Percentiles rank a stretch among this genome's conserved stretches.
Conservation (phyloP, 2,113 vertebrate genomes). For the Myiozetetes cayanensis region DNA sequence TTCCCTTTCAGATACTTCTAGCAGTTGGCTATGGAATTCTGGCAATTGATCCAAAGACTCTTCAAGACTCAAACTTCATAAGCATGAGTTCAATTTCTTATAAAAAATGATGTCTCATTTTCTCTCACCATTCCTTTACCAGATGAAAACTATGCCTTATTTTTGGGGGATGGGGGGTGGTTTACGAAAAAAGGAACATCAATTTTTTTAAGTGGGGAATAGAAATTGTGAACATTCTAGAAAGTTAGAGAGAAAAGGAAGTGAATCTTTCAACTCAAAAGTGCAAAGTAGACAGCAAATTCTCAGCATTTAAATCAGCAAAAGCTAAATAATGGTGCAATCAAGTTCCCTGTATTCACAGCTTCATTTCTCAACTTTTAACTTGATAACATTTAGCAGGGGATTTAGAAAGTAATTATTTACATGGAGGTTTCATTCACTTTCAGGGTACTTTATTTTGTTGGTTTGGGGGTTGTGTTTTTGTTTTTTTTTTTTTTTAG, state of each 20-base stretch:
- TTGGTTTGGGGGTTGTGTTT: fast-evolving
- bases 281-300: background rate
- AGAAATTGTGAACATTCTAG: background rate
- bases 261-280: background rate
- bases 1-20: background rate
- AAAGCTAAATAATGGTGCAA: background rate
- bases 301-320: background rate
- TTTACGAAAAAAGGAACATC: background rate
- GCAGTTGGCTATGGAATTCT: background rate
- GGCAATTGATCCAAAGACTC: background rate
- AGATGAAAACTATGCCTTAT: background rate
- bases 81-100: background rate
- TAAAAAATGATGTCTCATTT: background rate
- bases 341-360: background rate
- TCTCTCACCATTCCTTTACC: background rate
- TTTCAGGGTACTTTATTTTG: background rate
- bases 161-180: background rate
- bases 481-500: background rate
- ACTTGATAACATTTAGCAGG: background rate
- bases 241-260: background rate
- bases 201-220: background rate
- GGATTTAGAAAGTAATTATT: background rate
- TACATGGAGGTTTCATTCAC: background rate
- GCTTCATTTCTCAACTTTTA: background rate
- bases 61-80: background rate